A percentile compares a stretch with the other conserved stretches of the same genome.
These are phyloP conservation scores for Daubentonia madagascariensis DNA, from an alignment of 2,113 vertebrate species.

Conservation along the genomic window DNA sequence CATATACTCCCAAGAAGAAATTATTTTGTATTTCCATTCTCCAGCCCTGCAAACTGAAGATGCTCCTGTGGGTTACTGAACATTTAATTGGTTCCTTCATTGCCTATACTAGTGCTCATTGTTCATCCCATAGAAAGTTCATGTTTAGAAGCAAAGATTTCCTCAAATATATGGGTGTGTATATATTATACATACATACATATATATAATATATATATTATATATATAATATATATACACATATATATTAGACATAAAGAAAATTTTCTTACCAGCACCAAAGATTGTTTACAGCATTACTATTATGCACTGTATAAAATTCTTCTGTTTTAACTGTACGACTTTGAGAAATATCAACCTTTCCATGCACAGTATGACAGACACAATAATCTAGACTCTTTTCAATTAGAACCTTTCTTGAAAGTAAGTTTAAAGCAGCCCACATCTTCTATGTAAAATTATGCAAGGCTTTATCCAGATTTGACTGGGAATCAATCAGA, in stretches of 20 bases:
- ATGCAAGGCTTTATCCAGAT: constrained; percentile 56
- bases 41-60: neutral
- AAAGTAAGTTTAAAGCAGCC: neutral
- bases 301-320: neutral
- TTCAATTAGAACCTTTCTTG: neutral
- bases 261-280: neutral
- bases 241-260: neutral
- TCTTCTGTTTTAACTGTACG: neutral
- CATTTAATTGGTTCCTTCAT: neutral
- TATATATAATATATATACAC: too few relatives aligned
- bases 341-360: neutral
- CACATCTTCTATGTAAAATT: constrained; percentile 36
- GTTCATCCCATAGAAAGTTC: neutral
- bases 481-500: constrained; percentile 57
- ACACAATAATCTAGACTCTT: neutral
- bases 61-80: neutral
- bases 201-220: too few relatives aligned
- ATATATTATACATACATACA: too few relatives aligned
- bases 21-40: neutral
- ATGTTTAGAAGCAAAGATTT: neutral
- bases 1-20: neutral
- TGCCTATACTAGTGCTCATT: neutral
- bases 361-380: neutral
- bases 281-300: neutral
- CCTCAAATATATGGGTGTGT: neutral